phyloP scores from a whole-genome alignment of 2,888 invertebrate species.

The Parnassius orleans region DNA sequence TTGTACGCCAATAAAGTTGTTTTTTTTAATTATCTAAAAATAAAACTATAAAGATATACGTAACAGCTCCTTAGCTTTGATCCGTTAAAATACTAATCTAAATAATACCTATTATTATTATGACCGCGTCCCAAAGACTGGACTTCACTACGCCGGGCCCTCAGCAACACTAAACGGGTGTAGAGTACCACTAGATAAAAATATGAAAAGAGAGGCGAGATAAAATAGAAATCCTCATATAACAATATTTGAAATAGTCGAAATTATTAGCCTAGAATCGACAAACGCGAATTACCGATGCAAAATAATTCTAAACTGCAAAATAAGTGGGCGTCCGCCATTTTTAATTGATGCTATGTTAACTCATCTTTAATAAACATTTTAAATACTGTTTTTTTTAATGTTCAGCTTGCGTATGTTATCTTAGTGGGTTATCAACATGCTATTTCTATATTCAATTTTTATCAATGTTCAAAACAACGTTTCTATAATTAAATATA shows the following conservation, averaged over 20 bases:
- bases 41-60: too few relatives aligned
- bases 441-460: neutral
- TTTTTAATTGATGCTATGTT: slow-evolving; percentile 7
- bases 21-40: too few relatives aligned
- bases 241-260: slow-evolving; percentile 1
- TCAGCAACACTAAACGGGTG: neutral
- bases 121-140: too few relatives aligned
- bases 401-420: neutral
- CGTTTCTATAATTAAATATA: too few relatives aligned
- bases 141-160: neutral
- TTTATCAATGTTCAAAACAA: too few relatives aligned
- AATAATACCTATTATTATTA: too few relatives aligned
- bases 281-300: neutral
- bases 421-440: slow-evolving; percentile 7
- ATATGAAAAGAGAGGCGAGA: too few relatives aligned
- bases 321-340: slow-evolving; percentile 15
- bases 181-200: neutral
- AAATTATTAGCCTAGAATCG: slow-evolving; percentile 10
- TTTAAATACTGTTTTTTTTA: neutral
- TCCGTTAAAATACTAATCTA: too few relatives aligned
- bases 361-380: neutral
- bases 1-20: too few relatives aligned
- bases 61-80: too few relatives aligned
- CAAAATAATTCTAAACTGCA: neutral
- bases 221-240: neutral